These are phyloP conservation scores for Argyrosomus japonicus DNA, from an alignment of 2,113 vertebrate species.

Conservation along the genomic window DNA sequence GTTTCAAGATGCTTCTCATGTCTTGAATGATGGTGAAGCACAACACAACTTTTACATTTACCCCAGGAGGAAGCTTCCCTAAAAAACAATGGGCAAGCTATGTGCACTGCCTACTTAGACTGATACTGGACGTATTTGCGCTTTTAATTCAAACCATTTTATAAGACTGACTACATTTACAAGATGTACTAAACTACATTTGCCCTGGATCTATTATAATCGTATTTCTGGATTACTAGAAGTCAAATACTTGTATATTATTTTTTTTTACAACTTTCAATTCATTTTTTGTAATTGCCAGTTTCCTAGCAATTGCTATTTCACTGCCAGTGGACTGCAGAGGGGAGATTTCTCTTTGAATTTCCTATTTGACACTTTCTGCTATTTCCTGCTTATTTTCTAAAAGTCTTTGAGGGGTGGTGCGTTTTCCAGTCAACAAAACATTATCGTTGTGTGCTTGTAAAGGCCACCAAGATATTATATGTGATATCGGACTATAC, in stretches of 20 bases:
- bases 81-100: not conserved
- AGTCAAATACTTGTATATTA: not conserved
- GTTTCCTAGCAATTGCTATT: constrained; percentile 10
- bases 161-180: not conserved
- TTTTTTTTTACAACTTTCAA: constrained; percentile 14
- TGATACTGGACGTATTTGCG: not conserved
- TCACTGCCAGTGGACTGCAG: not conserved
- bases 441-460: not conserved
- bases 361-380: constrained; percentile 25
- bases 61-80: not conserved
- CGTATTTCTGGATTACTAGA: not conserved
- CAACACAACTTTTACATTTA: constrained; percentile 3
- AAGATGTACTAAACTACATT: not conserved
- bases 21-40: not conserved
- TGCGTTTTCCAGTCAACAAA: constrained; percentile 18
- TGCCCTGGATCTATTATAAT: not conserved
- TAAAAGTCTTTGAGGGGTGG: not conserved
- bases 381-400: constrained; percentile 17
- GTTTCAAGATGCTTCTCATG: not conserved
- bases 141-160: constrained; percentile 2
- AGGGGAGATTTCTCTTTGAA: constrained; percentile 19
- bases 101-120: not conserved
- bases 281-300: constrained; percentile 9
- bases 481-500: constrained; percentile 15
- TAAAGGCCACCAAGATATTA: constrained; percentile 32